Conservation (phyloP, 2,888 invertebrate species). For the Proisotoma minuta region DNA sequence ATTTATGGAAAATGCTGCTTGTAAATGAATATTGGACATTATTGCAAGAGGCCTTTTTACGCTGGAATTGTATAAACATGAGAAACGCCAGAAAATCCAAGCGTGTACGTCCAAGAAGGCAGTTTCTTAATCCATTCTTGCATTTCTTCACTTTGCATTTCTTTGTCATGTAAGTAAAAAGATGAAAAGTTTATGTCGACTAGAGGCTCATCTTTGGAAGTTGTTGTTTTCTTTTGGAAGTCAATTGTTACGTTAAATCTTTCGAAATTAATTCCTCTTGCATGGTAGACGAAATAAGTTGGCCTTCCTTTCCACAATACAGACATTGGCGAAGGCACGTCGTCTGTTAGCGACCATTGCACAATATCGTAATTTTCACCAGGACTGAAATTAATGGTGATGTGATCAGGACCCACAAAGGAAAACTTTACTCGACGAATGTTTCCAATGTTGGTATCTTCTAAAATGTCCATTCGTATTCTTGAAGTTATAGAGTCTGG, state of each 20-base stretch:
- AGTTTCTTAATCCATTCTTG: constrained; percentile 35
- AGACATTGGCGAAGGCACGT: constrained; percentile 48
- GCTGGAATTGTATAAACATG: constrained; percentile 37
- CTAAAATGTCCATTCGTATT: constrained; percentile 41
- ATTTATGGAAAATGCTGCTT: too few relatives aligned
- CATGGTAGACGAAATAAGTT: constrained; percentile 53
- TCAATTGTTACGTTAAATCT: constrained; percentile 41
- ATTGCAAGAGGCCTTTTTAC: constrained; percentile 10
- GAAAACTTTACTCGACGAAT: constrained; percentile 34
- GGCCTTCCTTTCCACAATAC: constrained; percentile 49
- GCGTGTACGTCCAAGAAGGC: constrained; percentile 39
- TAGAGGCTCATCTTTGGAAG: constrained; percentile 22
- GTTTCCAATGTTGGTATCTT: constrained; percentile 36
- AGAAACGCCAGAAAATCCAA: constrained; percentile 40
- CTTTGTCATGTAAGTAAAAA: constrained; percentile 40
- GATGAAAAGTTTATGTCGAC: constrained; percentile 42
- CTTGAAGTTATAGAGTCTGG: constrained; percentile 31
- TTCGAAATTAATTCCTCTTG: constrained; percentile 37
- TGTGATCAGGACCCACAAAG: constrained; percentile 52
- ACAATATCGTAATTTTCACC: constrained; percentile 48
- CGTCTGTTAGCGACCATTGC: constrained; percentile 51
- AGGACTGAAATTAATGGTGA: constrained; percentile 51
- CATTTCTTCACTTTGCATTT: constrained; percentile 37
- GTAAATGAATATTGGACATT: too few relatives aligned
- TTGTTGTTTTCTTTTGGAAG: constrained; percentile 26